Conservation (phyloP, 2,113 vertebrate species). For the Merops nubicus region DNA sequence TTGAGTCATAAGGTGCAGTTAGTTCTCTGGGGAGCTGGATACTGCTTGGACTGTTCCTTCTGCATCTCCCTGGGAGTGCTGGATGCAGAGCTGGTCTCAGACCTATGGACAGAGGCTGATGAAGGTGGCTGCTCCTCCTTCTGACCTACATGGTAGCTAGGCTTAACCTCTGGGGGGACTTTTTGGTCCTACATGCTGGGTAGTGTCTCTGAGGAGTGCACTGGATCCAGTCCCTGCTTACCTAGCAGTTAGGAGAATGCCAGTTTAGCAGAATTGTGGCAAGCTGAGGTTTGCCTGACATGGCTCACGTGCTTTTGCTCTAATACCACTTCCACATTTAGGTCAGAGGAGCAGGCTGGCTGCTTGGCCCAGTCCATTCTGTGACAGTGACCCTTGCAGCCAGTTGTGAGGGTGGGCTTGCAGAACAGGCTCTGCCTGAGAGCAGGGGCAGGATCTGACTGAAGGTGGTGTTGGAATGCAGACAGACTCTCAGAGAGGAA, state of each 20-base stretch:
- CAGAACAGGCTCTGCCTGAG: background rate
- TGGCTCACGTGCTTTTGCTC: background rate
- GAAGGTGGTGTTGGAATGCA: background rate
- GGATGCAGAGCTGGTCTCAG: background rate
- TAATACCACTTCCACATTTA: background rate
- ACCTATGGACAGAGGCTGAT: background rate
- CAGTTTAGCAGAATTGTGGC: background rate
- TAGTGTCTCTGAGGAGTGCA: accelerated
- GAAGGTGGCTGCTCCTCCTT: background rate
- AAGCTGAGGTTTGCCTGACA: background rate
- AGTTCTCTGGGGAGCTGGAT: background rate
- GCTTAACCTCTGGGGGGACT: background rate
- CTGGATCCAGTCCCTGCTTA: background rate
- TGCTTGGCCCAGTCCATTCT: background rate
- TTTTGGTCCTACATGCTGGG: background rate
- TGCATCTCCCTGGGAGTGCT: background rate
- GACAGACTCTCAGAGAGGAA: background rate
- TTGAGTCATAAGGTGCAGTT: background rate
- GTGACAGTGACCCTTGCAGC: background rate
- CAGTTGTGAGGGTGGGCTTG: background rate
- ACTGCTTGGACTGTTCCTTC: background rate
- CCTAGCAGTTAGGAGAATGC: background rate
- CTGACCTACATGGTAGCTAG: background rate
- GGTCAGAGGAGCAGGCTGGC: background rate
- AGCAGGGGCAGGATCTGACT: background rate